Conservation (phyloP, 2,797 vertebrate species). For the Valencia hispanica region DNA sequence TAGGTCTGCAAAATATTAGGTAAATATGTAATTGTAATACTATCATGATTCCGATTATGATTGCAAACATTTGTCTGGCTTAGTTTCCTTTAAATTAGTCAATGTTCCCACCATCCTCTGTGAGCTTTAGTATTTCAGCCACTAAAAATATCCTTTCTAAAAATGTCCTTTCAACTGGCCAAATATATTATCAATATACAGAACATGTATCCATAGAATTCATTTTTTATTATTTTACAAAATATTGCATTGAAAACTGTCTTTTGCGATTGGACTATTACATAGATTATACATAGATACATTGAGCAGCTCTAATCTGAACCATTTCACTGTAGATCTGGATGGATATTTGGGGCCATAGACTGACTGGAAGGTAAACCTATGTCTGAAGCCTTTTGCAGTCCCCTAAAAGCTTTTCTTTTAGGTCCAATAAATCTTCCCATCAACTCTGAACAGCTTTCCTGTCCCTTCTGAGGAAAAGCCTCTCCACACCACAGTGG, state of each 20-base stretch:
- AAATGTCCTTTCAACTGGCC: not conserved
- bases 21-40: not conserved
- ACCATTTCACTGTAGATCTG: too few relatives aligned
- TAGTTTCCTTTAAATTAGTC: not conserved
- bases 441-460: too few relatives aligned
- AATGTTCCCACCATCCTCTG: not conserved
- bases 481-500: too few relatives aligned
- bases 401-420: too few relatives aligned
- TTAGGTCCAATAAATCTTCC: too few relatives aligned
- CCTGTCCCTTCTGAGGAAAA: too few relatives aligned
- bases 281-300: not conserved
- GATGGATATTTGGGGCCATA: too few relatives aligned
- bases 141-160: not conserved
- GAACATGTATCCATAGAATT: not conserved
- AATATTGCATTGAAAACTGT: not conserved
- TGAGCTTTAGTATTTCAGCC: not conserved
- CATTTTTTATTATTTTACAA: not conserved
- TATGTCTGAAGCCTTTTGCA: too few relatives aligned
- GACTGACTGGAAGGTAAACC: too few relatives aligned
- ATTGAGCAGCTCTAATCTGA: too few relatives aligned
- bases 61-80: not conserved
- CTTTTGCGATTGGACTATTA: not conserved
- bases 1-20: not conserved
- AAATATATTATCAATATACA: too few relatives aligned
- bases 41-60: not conserved